phyloP scores from a whole-genome alignment of 1,140 invertebrate genomes.

The Mya arenaria region DNA sequence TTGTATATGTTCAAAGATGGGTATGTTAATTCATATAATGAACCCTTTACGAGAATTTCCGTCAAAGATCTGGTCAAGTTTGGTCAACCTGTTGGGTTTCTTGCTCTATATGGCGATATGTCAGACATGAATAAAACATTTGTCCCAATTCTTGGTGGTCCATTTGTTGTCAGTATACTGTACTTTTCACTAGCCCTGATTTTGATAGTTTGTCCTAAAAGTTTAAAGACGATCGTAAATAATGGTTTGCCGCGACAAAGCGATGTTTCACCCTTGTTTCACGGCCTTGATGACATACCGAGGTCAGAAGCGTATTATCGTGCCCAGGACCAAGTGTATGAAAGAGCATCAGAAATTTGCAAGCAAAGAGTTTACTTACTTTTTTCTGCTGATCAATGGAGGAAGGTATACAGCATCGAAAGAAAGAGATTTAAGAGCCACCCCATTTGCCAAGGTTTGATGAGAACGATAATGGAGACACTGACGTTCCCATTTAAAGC shows the following conservation, averaged over 20 bases:
- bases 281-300: slow-evolving; percentile 13
- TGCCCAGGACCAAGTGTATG: slow-evolving; percentile 5
- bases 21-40: no score
- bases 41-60: neutral
- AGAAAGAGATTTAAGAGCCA: neutral
- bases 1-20: neutral
- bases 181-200: slow-evolving; percentile 9
- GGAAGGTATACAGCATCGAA: neutral
- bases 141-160: slow-evolving; percentile 36
- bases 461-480: no score
- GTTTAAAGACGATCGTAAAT: slow-evolving; percentile 27
- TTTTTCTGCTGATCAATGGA: neutral
- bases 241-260: neutral
- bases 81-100: neutral
- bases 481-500: no score
- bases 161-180: slow-evolving; percentile 1
- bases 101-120: slow-evolving; percentile 4
- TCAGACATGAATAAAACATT: neutral
- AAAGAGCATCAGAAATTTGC: neutral
- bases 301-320: neutral
- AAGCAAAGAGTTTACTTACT: slow-evolving; percentile 7
- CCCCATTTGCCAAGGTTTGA: neutral
- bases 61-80: slow-evolving; percentile 3
- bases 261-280: neutral
- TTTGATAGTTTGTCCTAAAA: slow-evolving; percentile 14